Percentiles rank a stretch among this genome's conserved stretches.
phyloP scores from a whole-genome alignment of 1,140 invertebrate species.

The Oncopeltus fasciatus region DNA sequence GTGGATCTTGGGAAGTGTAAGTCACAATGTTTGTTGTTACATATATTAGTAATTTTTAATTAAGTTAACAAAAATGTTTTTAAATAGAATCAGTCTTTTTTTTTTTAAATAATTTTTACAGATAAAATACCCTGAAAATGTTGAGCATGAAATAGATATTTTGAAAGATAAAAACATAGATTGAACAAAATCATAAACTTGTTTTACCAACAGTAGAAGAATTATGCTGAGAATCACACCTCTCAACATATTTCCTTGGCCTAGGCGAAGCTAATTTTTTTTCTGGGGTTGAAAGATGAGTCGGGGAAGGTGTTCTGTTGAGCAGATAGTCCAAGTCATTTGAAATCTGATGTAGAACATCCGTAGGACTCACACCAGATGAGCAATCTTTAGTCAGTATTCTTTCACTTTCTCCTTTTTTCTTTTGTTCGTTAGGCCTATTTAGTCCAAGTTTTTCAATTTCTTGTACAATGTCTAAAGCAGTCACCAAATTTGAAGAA shows the following conservation, averaged over 20 bases:
- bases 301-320: background rate
- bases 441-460: background rate
- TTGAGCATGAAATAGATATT: background rate
- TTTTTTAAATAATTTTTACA: no score
- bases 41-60: no score
- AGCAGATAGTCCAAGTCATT: constrained; percentile 17
- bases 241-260: background rate
- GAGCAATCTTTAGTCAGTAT: background rate
- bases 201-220: background rate
- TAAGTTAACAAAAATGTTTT: no score
- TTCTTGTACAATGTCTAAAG: background rate
- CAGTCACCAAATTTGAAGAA: background rate
- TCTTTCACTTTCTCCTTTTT: background rate
- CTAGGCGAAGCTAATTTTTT: background rate
- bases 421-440: background rate
- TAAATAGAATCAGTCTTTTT: no score
- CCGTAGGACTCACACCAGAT: background rate
- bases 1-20: no score
- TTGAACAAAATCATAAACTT: background rate
- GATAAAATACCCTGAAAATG: background rate
- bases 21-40: no score
- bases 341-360: constrained; percentile 12
- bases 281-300: background rate
- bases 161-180: background rate
- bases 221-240: background rate